Conservation (phyloP, 2,113 vertebrate species). For the Sceloporus undulatus region DNA sequence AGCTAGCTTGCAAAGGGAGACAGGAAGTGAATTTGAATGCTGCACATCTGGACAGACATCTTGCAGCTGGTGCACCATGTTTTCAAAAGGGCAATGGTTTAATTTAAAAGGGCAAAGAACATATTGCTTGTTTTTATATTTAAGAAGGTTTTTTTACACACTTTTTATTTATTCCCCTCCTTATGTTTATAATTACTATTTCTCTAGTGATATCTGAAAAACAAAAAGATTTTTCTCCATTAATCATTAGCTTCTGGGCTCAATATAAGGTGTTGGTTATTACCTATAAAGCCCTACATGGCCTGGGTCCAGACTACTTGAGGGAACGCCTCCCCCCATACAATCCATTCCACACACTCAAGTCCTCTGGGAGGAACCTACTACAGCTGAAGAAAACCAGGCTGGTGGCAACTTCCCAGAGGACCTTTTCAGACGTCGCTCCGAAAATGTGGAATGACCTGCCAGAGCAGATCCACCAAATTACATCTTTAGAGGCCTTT, state of each 20-base stretch:
- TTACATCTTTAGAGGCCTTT: too few species aligned
- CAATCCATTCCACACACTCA: too few species aligned
- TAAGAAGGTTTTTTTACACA: neutral
- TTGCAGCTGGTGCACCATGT: neutral
- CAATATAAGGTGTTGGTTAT: too few species aligned
- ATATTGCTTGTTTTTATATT: neutral
- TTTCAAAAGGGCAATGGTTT: neutral
- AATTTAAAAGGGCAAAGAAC: neutral
- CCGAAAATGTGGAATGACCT: too few species aligned
- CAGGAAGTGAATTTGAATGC: neutral
- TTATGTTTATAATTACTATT: neutral
- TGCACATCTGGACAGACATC: conserved; percentile 4
- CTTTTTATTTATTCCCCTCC: neutral
- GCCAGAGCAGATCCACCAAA: too few species aligned
- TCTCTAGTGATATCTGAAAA: neutral
- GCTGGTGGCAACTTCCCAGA: too few species aligned
- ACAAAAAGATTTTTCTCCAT: neutral
- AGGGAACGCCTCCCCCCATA: too few species aligned
- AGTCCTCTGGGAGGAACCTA: too few species aligned
- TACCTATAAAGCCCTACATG: too few species aligned
- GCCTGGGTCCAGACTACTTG: too few species aligned
- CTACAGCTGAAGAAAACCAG: too few species aligned
- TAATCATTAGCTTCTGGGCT: neutral
- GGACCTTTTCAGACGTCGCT: too few species aligned
- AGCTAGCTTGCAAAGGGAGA: neutral